Percentiles rank a stretch among this genome's conserved stretches.
Conservation (phyloP, 2,888 invertebrate genomes). For the Macropis europaea region DNA sequence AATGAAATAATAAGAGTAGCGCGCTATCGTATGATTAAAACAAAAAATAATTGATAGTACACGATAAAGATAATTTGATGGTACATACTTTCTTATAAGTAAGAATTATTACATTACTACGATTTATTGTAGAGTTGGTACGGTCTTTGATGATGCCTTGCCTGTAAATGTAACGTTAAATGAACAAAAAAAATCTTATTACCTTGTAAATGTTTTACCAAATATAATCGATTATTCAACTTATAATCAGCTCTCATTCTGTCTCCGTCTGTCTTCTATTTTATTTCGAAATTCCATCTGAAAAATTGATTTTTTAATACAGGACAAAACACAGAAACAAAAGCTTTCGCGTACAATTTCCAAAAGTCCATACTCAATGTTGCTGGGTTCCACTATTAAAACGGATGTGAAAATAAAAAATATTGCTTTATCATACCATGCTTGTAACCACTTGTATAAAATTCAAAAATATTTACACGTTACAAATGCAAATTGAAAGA, state of each 20-base stretch:
- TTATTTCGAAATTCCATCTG: too few relatives aligned
- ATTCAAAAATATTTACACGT: too few relatives aligned
- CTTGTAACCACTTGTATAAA: too few relatives aligned
- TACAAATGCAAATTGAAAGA: too few relatives aligned
- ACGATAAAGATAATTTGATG: conserved; percentile 77
- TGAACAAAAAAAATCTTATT: conserved; percentile 76
- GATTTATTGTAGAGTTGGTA: conserved; percentile 77
- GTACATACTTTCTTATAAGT: conserved; percentile 78
- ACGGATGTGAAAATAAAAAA: too few relatives aligned
- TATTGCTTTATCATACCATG: too few relatives aligned
- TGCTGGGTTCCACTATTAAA: too few relatives aligned
- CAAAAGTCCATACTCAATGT: too few relatives aligned
- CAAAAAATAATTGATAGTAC: conserved; percentile 73
- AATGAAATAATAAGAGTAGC: conserved; percentile 74
- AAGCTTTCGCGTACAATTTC: too few relatives aligned
- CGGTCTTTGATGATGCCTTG: conserved; percentile 79
- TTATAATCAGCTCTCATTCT: conserved; percentile 51
- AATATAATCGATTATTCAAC: conserved; percentile 79
- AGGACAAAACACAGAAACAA: neutral
- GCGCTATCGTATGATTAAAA: conserved; percentile 71
- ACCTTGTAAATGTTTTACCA: conserved; percentile 80
- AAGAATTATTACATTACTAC: conserved; percentile 74
- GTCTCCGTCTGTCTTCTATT: neutral
- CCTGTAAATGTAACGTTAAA: conserved; percentile 78
- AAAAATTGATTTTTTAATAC: neutral